phyloP scores from a whole-genome alignment of 1,140 invertebrate genomes.

The Drosophila rufa region DNA sequence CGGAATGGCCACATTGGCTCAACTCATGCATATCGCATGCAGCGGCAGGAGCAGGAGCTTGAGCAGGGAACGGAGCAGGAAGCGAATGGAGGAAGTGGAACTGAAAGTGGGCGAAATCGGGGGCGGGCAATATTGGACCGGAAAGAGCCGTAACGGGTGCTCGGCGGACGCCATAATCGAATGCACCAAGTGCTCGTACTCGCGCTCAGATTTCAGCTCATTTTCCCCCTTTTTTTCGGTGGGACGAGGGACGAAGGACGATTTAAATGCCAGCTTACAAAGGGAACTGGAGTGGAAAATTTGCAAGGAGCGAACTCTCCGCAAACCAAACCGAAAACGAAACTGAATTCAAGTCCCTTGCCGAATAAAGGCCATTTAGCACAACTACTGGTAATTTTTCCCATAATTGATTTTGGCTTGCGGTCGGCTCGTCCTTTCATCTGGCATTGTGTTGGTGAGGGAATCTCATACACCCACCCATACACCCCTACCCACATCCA shows the following conservation, averaged over 20 bases:
- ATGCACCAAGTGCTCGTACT: conserved; percentile 64
- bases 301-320: conserved; percentile 49
- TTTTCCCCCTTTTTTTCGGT: conserved; percentile 42
- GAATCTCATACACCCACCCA: not conserved
- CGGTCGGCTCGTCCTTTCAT: conserved; percentile 31
- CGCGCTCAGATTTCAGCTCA: conserved; percentile 59
- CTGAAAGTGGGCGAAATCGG: conserved; percentile 1
- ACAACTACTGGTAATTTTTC: conserved; percentile 75
- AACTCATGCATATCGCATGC: conserved; percentile 61
- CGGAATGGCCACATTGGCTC: conserved; percentile 55
- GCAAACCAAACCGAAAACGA: conserved; percentile 22
- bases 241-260: not conserved
- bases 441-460: conserved; percentile 13
- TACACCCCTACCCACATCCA: not conserved
- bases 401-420: conserved; percentile 75
- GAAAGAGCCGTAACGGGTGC: conserved; percentile 52
- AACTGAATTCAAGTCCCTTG: conserved; percentile 7
- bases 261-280: conserved; percentile 50
- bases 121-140: conserved; percentile 50
- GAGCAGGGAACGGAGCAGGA: not conserved
- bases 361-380: conserved; percentile 64
- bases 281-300: conserved; percentile 72
- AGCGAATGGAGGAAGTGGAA: conserved; percentile 4
- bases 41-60: conserved; percentile 2
- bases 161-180: conserved; percentile 63